Percentiles rank a stretch among this genome's conserved stretches.
These are phyloP conservation scores for Cryptoprocta ferox DNA, from an alignment of 2,797 vertebrate species.

Conservation along the genomic window DNA sequence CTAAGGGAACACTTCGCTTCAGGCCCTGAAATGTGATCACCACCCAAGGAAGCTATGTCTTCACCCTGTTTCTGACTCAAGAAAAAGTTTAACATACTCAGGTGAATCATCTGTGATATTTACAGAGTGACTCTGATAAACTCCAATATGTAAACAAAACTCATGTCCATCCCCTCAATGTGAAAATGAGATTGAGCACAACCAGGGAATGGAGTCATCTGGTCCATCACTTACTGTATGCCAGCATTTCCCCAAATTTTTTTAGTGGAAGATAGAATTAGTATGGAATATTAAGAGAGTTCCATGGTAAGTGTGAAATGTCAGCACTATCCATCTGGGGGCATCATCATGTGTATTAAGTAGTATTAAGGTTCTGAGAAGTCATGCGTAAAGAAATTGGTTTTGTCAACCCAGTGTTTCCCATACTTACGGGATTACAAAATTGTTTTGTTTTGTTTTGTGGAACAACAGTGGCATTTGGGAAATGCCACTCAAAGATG, in stretches of 20 bases:
- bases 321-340: background rate
- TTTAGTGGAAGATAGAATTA: background rate
- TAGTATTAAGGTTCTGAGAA: background rate
- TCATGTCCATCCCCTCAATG: background rate
- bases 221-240: background rate
- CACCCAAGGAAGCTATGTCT: background rate
- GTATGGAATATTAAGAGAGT: background rate
- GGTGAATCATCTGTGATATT: background rate
- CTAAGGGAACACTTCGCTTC: background rate
- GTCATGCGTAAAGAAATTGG: background rate
- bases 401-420: background rate
- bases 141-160: background rate
- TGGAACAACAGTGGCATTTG: background rate
- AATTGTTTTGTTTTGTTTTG: background rate
- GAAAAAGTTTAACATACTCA: background rate
- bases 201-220: background rate
- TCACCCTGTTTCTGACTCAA: background rate
- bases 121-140: background rate
- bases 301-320: background rate
- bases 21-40: background rate
- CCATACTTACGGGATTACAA: background rate
- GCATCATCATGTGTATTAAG: background rate
- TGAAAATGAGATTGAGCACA: background rate
- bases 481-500: slow-evolving; percentile 15
- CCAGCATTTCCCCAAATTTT: background rate